Percentiles rank a stretch among this genome's conserved stretches.
phyloP scores from a whole-genome alignment of 2,113 vertebrate genomes.

The Electrona antarctica region DNA sequence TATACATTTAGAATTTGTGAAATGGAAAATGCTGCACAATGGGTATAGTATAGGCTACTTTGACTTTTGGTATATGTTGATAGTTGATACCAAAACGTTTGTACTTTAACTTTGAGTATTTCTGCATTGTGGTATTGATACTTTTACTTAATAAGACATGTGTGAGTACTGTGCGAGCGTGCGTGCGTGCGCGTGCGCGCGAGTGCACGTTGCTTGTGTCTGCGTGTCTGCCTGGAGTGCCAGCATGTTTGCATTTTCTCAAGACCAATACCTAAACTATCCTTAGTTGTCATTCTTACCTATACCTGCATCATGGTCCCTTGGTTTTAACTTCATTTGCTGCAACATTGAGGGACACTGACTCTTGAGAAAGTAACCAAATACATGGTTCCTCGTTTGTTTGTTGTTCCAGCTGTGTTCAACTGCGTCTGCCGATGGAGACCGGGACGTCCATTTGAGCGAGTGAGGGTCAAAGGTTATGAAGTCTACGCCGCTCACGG shows the following conservation, averaged over 20 bases:
- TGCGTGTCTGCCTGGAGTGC: too few relatives aligned
- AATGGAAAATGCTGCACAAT: neutral
- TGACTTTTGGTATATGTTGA: neutral
- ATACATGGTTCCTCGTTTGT: neutral
- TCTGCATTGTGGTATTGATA: too few relatives aligned
- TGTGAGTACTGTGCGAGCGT: neutral
- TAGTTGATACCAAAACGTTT: neutral
- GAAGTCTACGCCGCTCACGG: slow-evolving; percentile 23
- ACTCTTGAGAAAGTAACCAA: neutral
- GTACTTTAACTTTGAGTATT: too few relatives aligned
- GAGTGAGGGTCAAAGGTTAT: slow-evolving; percentile 17
- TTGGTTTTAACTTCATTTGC: neutral
- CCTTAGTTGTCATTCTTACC: slow-evolving; percentile 12
- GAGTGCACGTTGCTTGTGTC: too few relatives aligned
- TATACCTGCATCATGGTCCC: neutral
- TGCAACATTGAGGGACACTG: slow-evolving; percentile 9
- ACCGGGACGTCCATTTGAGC: neutral
- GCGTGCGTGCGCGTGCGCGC: too few relatives aligned
- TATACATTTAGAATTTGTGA: neutral
- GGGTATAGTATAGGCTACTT: neutral
- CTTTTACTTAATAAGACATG: neutral
- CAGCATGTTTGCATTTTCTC: too few relatives aligned
- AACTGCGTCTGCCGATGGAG: neutral
- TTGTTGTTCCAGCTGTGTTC: neutral
- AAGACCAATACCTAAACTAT: too few relatives aligned